Conservation (phyloP, 2,888 invertebrate genomes). For the Flexamia atlantica region DNA sequence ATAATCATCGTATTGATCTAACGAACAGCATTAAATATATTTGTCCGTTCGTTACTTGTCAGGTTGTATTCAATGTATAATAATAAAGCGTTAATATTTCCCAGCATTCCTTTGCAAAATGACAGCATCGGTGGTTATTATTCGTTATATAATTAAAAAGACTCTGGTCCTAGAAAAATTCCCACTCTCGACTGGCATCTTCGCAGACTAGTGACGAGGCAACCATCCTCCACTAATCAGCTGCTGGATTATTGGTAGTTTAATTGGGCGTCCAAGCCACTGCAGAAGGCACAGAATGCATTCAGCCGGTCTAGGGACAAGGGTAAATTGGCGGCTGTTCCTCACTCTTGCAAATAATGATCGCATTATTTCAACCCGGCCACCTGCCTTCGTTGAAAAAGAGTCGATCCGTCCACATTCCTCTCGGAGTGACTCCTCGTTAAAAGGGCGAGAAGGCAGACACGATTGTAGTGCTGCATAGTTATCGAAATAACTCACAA, state of each 20-base stretch:
- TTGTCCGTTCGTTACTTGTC: no score
- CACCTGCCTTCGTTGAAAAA: neutral
- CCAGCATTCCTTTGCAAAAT: no score
- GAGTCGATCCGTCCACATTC: neutral
- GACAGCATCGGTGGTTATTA: no score
- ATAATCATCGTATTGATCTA: no score
- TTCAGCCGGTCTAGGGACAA: neutral
- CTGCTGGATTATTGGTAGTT: neutral
- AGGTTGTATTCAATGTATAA: no score
- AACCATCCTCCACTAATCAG: neutral
- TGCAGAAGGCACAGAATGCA: neutral
- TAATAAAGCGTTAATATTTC: no score
- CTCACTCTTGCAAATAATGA: neutral
- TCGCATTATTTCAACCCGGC: slow-evolving; percentile 20
- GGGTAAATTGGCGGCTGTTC: slow-evolving; percentile 24
- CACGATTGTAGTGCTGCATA: neutral
- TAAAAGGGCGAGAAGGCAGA: neutral
- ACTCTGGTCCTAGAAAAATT: no score
- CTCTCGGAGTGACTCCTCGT: neutral
- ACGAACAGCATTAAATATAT: no score
- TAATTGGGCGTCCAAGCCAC: neutral
- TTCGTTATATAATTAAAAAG: no score
- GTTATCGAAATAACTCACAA: neutral
- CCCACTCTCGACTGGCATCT: no score
- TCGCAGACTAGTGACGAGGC: neutral